Percentiles rank a stretch among this genome's conserved stretches.
Evolutionary conservation across 2,797 vertebrate species (phyloP).

Genomic region (Furcifer pardalis): DNA sequence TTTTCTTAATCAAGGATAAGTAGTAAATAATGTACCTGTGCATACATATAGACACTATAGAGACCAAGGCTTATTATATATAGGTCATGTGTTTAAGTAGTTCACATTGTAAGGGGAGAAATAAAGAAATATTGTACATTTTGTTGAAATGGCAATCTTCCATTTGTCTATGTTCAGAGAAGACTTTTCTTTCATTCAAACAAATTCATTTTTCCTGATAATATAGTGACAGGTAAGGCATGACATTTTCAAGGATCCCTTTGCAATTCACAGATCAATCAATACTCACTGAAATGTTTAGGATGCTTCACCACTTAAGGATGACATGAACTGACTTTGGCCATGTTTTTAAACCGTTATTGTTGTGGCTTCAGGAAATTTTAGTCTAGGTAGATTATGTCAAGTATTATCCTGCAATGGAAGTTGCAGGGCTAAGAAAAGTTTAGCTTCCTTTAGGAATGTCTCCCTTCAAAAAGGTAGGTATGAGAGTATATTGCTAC

Average conservation of each 20-base stretch:
- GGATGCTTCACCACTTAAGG: constrained; percentile 81
- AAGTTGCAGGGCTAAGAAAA: not conserved
- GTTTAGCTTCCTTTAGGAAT: not conserved
- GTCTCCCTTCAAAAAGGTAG: constrained; percentile 29
- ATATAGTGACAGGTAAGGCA: not conserved
- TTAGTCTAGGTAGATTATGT: constrained; percentile 20
- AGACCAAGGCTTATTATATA: too few relatives aligned
- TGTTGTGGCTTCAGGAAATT: constrained; percentile 56
- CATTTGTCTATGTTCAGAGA: too few relatives aligned
- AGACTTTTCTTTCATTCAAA: not conserved
- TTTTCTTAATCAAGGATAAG: too few relatives aligned
- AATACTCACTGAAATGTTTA: constrained; percentile 85
- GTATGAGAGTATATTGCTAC: constrained; percentile 4
- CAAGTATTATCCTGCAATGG: not conserved
- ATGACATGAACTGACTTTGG: constrained; percentile 57
- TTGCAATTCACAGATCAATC: constrained; percentile 82
- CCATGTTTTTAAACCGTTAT: constrained; percentile 86
- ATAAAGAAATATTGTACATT: not conserved
- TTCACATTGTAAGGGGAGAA: not conserved
- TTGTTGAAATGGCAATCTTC: not conserved
- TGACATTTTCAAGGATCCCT: constrained; percentile 76
- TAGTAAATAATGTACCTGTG: too few relatives aligned
- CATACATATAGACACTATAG: too few relatives aligned
- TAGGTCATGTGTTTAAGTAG: not conserved
- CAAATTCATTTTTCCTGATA: constrained; percentile 13